Evolutionary conservation across 2,797 vertebrate species (phyloP).

Genomic region (Falco columbarius): DNA sequence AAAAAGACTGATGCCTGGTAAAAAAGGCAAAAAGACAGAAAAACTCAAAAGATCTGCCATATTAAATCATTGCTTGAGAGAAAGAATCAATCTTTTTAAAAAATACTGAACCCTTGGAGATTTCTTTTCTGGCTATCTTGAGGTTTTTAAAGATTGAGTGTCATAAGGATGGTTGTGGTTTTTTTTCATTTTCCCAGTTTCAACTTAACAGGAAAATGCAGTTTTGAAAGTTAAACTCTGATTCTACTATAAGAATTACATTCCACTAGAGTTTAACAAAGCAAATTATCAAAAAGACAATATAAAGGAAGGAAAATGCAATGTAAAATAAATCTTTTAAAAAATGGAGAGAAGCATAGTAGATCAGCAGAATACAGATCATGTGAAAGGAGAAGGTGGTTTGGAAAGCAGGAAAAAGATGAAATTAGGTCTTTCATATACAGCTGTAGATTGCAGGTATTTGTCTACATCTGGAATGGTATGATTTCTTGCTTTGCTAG

Average conservation of each 20-base stretch:
- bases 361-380: not conserved
- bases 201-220: not conserved
- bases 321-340: not conserved
- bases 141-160: not conserved
- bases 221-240: not conserved
- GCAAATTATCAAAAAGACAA: not conserved
- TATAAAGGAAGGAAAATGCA: not conserved
- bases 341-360: not conserved
- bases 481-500: not conserved
- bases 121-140: not conserved
- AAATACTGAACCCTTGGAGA: not conserved
- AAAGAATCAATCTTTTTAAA: not conserved
- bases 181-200: not conserved
- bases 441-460: not conserved
- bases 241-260: not conserved
- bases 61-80: not conserved
- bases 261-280: not conserved
- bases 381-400: not conserved
- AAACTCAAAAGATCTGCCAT: not conserved
- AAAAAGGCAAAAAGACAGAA: not conserved
- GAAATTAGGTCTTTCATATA: not conserved
- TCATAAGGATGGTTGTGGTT: not conserved
- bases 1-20: not conserved
- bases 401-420: not conserved
- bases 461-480: not conserved